phyloP scores from a whole-genome alignment of 2,888 invertebrate species.

The Eupithecia pulchellata region DNA sequence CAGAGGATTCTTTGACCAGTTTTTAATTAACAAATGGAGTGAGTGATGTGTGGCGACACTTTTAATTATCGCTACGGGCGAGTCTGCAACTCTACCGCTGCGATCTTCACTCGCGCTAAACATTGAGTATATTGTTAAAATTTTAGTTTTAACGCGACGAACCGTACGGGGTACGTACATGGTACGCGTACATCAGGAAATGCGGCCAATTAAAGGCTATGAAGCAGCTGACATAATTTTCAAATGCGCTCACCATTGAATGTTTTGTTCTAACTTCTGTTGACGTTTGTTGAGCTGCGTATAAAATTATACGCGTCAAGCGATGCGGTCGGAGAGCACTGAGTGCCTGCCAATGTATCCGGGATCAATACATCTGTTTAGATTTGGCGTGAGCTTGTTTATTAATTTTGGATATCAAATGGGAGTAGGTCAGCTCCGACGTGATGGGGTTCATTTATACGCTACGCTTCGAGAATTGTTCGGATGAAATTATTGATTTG shows the following conservation, averaged over 20 bases:
- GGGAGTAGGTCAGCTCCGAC: slow-evolving; percentile 16
- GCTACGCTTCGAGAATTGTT: not conserved
- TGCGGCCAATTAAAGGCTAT: not conserved
- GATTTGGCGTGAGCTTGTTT: slow-evolving; percentile 37
- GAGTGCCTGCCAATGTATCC: slow-evolving; percentile 31
- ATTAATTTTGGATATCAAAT: slow-evolving; percentile 35
- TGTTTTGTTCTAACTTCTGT: not conserved
- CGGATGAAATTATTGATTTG: not conserved
- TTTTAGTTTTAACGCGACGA: not conserved
- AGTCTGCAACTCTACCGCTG: not conserved
- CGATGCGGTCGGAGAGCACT: slow-evolving; percentile 15
- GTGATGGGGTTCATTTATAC: slow-evolving; percentile 7
- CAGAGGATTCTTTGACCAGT: slow-evolving; percentile 41
- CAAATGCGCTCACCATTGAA: not conserved
- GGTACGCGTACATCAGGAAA: too few relatives aligned
- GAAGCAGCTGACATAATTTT: not conserved
- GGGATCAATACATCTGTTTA: slow-evolving; percentile 32
- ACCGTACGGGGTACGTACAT: not conserved
- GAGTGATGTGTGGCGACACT: slow-evolving; percentile 43
- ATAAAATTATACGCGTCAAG: slow-evolving; percentile 6
- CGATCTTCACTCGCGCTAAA: not conserved
- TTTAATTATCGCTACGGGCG: slow-evolving; percentile 48
- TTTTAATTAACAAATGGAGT: slow-evolving; percentile 64
- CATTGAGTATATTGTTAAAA: slow-evolving; percentile 6
- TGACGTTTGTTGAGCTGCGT: not conserved